Base-by-base conservation (phyloP, 2,888 invertebrate genomes). In the Dastarcus helophoroides region DNA sequence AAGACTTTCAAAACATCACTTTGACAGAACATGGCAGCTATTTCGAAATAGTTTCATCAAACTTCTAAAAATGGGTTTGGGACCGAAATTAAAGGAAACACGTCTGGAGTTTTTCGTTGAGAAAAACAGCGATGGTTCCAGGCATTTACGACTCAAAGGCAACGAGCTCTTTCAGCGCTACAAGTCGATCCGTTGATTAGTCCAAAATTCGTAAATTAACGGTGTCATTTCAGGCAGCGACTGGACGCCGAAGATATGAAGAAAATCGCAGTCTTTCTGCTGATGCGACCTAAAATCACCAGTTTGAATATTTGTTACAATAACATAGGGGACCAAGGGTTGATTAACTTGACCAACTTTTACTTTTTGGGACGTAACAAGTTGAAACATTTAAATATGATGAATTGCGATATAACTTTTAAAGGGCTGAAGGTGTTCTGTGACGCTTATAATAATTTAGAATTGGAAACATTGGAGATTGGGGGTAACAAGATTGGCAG, bases 401-500 rank as follows among this genome's bases (percentile, higher is more conserved):
- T 68, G 61, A 67, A 69, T 31, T 76, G 76, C 39, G 53, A 69
- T 26, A 50, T 77, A 21, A 59, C 61, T 0, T 57, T 59, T 2
- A 37, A 44, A 15, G 70, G 72, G 1, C 54, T 70, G 4, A 27
- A 42, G 12, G 37, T 47, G 19, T 35, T 64, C 31, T 44, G 41
- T 11, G 23, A 39, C 15, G 24, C 41, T 2, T 43, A 41, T 7
- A 34, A 42, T 4, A 43, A 53, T 22, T 36, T 76, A 1, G 63
- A 59, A 12, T 43, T 77, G 1, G 62, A 62, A 43, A 65, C 64
- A 35, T 48, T 76, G 2, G 54, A 70, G 42, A 33, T 77, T 2
- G 71, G 67, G 39, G 74, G 75, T 0, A 76, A 76, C 43, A 63
- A 69, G 47, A 55, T 76, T 14, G 72, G 73, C 0, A 54, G 57